Conservation (phyloP, 2,113 vertebrate genomes). For the Macquaria australasica region DNA sequence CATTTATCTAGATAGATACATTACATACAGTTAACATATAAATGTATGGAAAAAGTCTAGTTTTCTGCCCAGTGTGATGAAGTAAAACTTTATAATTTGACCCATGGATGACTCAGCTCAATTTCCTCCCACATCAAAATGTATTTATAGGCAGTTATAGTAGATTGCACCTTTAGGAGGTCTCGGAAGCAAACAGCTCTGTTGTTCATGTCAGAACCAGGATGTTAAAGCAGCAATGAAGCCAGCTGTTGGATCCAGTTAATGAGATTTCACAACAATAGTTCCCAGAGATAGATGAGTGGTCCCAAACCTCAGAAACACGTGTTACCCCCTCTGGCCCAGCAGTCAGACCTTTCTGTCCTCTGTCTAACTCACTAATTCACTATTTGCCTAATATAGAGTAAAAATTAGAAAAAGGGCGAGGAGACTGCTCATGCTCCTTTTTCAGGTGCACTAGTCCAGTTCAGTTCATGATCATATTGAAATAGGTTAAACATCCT, state of each 20-base stretch:
- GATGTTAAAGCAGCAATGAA: constrained; percentile 16
- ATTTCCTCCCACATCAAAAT: constrained; percentile 12
- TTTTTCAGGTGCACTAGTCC: constrained; percentile 29
- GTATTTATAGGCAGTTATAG: constrained; percentile 41
- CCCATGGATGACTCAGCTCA: constrained; percentile 31
- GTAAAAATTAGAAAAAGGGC: constrained; percentile 2
- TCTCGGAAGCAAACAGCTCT: constrained; percentile 29
- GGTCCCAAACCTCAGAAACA: constrained; percentile 16
- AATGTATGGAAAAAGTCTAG: no score
- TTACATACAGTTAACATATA: no score
- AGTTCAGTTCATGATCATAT: constrained; percentile 33
- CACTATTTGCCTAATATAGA: constrained; percentile 33
- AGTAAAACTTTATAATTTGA: not conserved
- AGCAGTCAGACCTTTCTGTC: constrained; percentile 7
- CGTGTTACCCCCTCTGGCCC: constrained; percentile 4
- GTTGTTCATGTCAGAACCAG: not conserved
- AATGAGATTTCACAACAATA: constrained; percentile 54
- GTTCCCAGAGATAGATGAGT: constrained; percentile 10
- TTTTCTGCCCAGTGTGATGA: not conserved
- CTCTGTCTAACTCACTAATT: constrained; percentile 8
- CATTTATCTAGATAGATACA: no score
- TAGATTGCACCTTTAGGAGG: constrained; percentile 30
- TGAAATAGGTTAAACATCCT: not conserved
- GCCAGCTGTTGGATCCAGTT: constrained; percentile 42
- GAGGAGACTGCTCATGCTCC: not conserved